phyloP scores from a whole-genome alignment of 1,140 invertebrate genomes.

The Battus philenor region DNA sequence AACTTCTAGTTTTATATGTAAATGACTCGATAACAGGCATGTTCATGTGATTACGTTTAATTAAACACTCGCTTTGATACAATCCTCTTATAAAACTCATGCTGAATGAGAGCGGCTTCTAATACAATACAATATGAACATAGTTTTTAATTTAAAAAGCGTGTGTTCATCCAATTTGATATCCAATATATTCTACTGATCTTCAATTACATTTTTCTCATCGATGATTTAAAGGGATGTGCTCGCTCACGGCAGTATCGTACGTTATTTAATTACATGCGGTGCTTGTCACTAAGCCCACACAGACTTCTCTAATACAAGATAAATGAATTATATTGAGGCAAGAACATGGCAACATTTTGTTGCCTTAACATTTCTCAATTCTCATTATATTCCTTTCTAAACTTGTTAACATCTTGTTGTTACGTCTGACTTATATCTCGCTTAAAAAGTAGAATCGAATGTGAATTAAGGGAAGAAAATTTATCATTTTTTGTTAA shows the following conservation, averaged over 20 bases:
- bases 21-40: too few species aligned
- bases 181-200: constrained; percentile 14
- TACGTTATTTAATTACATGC: constrained; percentile 69
- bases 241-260: constrained; percentile 40
- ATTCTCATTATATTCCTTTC: constrained; percentile 17
- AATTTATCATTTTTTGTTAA: too few species aligned
- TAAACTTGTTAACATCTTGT: constrained; percentile 6
- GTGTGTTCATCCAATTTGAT: constrained; percentile 13
- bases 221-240: constrained; percentile 66
- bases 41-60: too few species aligned
- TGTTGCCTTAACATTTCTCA: constrained; percentile 18
- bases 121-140: constrained; percentile 3
- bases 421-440: too few species aligned
- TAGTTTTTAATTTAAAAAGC: constrained; percentile 8
- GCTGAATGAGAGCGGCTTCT: neutral
- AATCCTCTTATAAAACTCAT: too few species aligned
- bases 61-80: too few species aligned
- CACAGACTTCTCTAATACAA: constrained; percentile 63
- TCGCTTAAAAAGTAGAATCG: too few species aligned
- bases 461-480: too few species aligned
- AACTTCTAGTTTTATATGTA: too few species aligned
- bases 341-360: constrained; percentile 30
- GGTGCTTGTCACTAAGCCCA: constrained; percentile 57
- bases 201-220: constrained; percentile 35
- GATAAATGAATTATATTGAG: constrained; percentile 58